Conservation (phyloP, 2,797 vertebrate genomes). For the Gadopsis bispinosus region DNA sequence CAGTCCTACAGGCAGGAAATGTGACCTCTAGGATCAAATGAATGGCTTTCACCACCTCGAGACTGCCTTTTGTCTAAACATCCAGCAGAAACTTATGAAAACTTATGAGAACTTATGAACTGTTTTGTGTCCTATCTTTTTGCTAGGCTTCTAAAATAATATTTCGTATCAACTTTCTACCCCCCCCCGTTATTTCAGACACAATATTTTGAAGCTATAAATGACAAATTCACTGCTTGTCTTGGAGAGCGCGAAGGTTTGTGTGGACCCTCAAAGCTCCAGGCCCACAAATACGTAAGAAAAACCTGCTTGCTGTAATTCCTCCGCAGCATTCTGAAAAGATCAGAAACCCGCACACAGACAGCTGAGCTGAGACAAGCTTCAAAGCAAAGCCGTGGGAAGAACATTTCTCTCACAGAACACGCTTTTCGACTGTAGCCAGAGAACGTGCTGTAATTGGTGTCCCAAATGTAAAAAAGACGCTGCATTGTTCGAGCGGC, state of each 20-base stretch:
- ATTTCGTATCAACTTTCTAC: slow-evolving; percentile 32
- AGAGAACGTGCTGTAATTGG: slow-evolving; percentile 31
- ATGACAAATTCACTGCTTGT: slow-evolving; percentile 3
- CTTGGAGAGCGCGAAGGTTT: background rate
- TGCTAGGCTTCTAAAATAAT: background rate
- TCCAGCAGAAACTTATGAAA: slow-evolving; percentile 18
- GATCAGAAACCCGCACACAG: slow-evolving; percentile 24
- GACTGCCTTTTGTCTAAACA: slow-evolving; percentile 41
- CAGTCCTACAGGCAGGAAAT: slow-evolving; percentile 47
- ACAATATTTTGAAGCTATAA: slow-evolving; percentile 20
- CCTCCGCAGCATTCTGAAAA: slow-evolving; percentile 10
- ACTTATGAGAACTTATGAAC: background rate
- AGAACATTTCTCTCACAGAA: slow-evolving; percentile 12
- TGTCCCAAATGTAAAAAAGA: slow-evolving; percentile 5
- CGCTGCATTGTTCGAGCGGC: background rate
- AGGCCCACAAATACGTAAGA: background rate
- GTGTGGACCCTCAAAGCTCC: background rate
- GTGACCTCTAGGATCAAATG: slow-evolving; percentile 46
- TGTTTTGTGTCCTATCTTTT: slow-evolving; percentile 5
- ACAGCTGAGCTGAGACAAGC: slow-evolving; percentile 13
- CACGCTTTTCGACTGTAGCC: background rate
- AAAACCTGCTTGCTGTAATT: background rate
- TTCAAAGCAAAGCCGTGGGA: slow-evolving; percentile 25
- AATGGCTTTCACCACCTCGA: slow-evolving; percentile 24
- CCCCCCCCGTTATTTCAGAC: slow-evolving; percentile 13